Evolutionary conservation across 2,888 invertebrate genomes (phyloP), one percentile per base, ranked within the genome.

Genomic region (Plagiodera versicolora): DNA sequence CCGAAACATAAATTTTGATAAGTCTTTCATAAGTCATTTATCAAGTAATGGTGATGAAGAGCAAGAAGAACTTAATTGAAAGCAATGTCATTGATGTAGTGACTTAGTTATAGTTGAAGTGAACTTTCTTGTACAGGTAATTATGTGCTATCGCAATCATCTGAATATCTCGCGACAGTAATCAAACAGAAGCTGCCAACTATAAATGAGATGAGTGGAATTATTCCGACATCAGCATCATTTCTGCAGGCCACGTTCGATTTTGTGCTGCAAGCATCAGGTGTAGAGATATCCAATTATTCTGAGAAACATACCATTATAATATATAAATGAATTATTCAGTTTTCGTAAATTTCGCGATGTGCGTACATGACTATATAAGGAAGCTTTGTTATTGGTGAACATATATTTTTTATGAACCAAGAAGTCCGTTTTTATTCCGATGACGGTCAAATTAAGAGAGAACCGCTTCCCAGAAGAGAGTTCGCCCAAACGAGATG

Each of bases 301-400:
- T 30, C 30, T 60, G 46, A 52, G 49, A 60, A 46, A 50, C 56
- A 51, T 60, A 60, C 56, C 60, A 60, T 60, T 46, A 46, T 46
- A 46, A 46, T 39, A 39, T 55, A 60, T 51, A 60, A 60, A 60
- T 60, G 60, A 60, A 60, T 60, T 54, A 56, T 60, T 60, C 60
- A 60, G 50, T 24, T 18, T 45, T 44, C 18, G 35, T 59, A 54
- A 59, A 55, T 60, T 46, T 46, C 46, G n/a, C 20, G 11, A 19
- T 46, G 19, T 46, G 46, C 2, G 18, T 46, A 46, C 20, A 46
- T 46, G 46, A 17, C 18, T 18, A 46, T 18, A 46, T 46, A 18
- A 46, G 46, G 46, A 10, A 8, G 18, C 19, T 46, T 46, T 46
- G 19, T 10, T 46, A 46, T 20, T 20, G 46, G 20, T 10, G 46